Base-by-base conservation (phyloP, 35 echinoderm and acorn worm species). In the Patiria miniata region DNA sequence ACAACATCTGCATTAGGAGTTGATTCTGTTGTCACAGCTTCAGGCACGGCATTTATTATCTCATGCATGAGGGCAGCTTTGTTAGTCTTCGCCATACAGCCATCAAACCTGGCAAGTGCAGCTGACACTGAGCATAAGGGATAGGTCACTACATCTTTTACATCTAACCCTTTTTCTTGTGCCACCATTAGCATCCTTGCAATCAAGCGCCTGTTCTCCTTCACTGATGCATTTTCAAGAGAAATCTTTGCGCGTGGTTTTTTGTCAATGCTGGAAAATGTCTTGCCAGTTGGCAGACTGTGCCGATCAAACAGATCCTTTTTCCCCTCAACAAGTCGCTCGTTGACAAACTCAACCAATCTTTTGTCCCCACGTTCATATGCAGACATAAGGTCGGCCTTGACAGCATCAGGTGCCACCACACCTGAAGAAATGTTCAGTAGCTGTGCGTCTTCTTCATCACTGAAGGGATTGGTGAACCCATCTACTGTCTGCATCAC, bases 401-500 rank as follows among this genome's bases (percentile, higher is more conserved):
- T 47, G n/a, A 68, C 30, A 68, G 61, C 55, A 4, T 37, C 38
- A 5, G 78, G 21, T 29, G 87, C n/a, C 28, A 79, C 91, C 28
- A 83, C 53, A 7, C 78, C 81, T 51, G 86, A 80, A 60, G 91
- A 83, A 37, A 77, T 84, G 79, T 89, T 78, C 36, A 89, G 79
- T 3, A 93, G 51, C 21, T 89, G 77, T 26, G 83, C 50, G 9
- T 60, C 37, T 14, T 40, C 32, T 47, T 89, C 61, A 4, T 39
- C 52, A 28, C 80, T 87, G 81, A 91, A 91, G 14, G 81, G 87
- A 86, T 94, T 68, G 30, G 77, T 28, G 83, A 90, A 82, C 68
- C 93, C 77, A 10, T 81, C 16, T 16, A 95, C 40, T n/a, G 88
- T 91, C 7, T 44, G 19, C 21, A 78, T 51, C 26, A 94, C 76